A percentile compares a stretch with the other conserved stretches of the same genome.
phyloP scores from a whole-genome alignment of 1,140 invertebrate genomes.

The Dreissena polymorpha region DNA sequence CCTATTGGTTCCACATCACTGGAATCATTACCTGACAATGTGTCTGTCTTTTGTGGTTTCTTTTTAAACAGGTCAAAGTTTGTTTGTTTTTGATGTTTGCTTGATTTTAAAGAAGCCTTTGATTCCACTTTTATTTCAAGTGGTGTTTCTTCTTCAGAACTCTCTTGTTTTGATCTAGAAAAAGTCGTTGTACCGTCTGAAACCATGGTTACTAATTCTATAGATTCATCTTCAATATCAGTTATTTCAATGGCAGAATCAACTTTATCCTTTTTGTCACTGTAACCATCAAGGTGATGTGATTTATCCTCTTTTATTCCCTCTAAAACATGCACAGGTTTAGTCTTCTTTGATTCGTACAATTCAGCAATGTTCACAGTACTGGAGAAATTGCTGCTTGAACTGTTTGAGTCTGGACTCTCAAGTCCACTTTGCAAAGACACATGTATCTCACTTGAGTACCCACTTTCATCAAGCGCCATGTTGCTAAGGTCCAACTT shows the following conservation, averaged over 20 bases:
- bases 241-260: conserved; percentile 27
- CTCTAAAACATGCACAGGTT: conserved; percentile 17
- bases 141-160: no score
- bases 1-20: no score
- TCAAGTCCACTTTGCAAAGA: conserved; percentile 53
- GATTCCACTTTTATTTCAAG: no score
- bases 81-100: no score
- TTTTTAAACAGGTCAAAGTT: no score
- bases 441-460: conserved; percentile 49
- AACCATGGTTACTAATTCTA: background rate
- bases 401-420: conserved; percentile 44
- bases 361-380: background rate
- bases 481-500: conserved; percentile 39
- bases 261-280: background rate
- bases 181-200: no score
- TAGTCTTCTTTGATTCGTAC: conserved; percentile 4
- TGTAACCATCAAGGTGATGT: no score
- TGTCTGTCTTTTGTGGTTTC: no score
- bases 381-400: conserved; percentile 6
- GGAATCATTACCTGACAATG: no score
- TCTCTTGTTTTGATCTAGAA: no score
- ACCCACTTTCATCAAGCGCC: conserved; percentile 38
- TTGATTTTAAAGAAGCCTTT: no score
- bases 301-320: conserved; percentile 20
- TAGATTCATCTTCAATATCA: conserved; percentile 40